Evolutionary conservation across 1,140 invertebrate genomes (phyloP).

Genomic region (Dinothrombium tinctorium): DNA sequence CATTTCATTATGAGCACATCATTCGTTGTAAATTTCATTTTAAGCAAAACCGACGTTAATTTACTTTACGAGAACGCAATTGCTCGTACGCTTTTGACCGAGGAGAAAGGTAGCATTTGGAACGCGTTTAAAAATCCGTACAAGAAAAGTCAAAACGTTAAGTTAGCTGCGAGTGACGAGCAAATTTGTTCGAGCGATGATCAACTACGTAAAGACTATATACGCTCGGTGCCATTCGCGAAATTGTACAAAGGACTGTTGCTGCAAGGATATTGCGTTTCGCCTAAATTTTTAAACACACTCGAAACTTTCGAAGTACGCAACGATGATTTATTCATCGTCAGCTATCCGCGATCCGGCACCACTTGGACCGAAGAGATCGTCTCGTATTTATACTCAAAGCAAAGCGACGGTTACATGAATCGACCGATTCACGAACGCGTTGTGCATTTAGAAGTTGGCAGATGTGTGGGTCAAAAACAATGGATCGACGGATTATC

Average conservation of each 20-base stretch:
- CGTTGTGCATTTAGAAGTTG: constrained; percentile 15
- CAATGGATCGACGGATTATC: constrained; percentile 6
- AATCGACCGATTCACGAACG: constrained; percentile 16
- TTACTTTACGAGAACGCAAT: constrained; percentile 10
- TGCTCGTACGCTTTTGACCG: constrained; percentile 3
- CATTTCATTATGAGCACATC: no score
- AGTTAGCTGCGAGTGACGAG: neutral
- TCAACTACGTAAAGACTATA: constrained; percentile 7
- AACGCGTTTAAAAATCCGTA: neutral
- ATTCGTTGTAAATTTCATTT: no score
- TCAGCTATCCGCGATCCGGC: constrained; percentile 22
- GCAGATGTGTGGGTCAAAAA: constrained; percentile 12
- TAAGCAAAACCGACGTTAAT: constrained; percentile 1
- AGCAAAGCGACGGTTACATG: constrained; percentile 39
- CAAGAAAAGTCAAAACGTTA: neutral
- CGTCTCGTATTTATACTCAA: constrained; percentile 44
- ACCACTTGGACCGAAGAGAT: constrained; percentile 62
- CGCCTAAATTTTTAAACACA: constrained; percentile 9
- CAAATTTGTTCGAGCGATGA: constrained; percentile 10
- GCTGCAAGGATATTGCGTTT: constrained; percentile 14
- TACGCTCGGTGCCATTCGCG: constrained; percentile 13
- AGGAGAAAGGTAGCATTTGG: neutral
- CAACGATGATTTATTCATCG: constrained; percentile 21
- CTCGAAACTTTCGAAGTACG: constrained; percentile 13
- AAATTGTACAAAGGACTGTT: constrained; percentile 11